These are phyloP conservation scores for Ceratina calcarata DNA, from an alignment of 1,140 invertebrate genomes.

Conservation along the genomic window DNA sequence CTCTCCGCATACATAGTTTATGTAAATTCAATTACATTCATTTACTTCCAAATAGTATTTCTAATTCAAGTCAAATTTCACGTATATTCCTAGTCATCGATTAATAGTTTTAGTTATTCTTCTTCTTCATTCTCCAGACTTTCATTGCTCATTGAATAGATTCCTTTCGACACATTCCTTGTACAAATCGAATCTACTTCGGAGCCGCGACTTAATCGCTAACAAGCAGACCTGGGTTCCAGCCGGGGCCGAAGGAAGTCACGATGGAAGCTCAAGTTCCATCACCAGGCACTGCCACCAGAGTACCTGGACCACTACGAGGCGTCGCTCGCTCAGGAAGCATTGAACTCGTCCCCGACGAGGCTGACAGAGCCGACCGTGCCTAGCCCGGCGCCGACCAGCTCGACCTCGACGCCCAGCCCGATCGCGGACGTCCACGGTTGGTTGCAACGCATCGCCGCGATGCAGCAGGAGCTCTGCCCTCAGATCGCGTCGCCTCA, in stretches of 20 bases:
- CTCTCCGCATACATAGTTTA: too few relatives aligned
- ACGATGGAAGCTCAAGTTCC: constrained; percentile 89
- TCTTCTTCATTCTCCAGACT: too few relatives aligned
- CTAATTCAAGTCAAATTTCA: too few relatives aligned
- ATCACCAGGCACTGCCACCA: constrained; percentile 89
- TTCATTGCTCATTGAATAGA: too few relatives aligned
- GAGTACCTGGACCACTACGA: constrained; percentile 91
- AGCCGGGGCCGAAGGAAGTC: constrained; percentile 84
- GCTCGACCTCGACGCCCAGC: constrained; percentile 74
- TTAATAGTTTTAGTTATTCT: too few relatives aligned
- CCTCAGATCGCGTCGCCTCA: constrained; percentile 56
- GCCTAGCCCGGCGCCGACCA: constrained; percentile 66
- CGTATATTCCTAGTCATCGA: too few relatives aligned
- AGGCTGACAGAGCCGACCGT: constrained; percentile 53
- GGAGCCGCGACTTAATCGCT: too few relatives aligned
- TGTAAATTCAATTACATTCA: too few relatives aligned
- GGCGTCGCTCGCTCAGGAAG: constrained; percentile 83
- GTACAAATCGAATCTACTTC: too few relatives aligned
- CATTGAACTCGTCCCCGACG: constrained; percentile 68
- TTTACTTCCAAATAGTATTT: too few relatives aligned
- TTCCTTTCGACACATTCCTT: too few relatives aligned
- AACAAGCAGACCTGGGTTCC: constrained; percentile 55
- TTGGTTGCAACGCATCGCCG: constrained; percentile 87
- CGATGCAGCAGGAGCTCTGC: constrained; percentile 82
- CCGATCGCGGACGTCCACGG: constrained; percentile 82